Evolutionary conservation across 1,140 invertebrate genomes (phyloP), one percentile per base, ranked within the genome.

Genomic region (Zaprionus kolodkinae): DNA sequence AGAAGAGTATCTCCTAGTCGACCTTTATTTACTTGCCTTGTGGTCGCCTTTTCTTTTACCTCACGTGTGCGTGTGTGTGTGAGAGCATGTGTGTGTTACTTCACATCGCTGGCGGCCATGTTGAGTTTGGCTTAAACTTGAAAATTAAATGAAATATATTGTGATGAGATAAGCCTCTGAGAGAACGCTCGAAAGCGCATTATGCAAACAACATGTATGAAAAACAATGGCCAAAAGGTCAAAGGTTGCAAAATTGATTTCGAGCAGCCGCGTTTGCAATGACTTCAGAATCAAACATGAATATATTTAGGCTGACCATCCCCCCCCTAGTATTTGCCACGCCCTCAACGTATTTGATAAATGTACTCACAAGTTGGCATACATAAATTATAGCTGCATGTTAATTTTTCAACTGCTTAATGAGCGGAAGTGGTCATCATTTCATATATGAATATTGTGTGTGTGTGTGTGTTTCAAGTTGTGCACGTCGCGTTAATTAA

Each of bases 331-430:
- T 21, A 27, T 38, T 33, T 7, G 36, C 7, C n/a, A 15, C 7
- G 40, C 40, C 61, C n/a, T 27, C 30, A 33, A 17, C 33, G 15
- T 27, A 30, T 30, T 27, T 43, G 50, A 64, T 9, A 56, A 15
- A 38, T 63, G 45, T 17, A 57, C 52, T 43, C 55, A 33, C 55
- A 33, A 30, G 13, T 33, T 54, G 27, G 64, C 57, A 65, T 67
- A 68, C 81, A 88, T 87, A 84, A 87, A 76, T 87, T 87, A 87
- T 87, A 61, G 73, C 54, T 59, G 67, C 75, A 62, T 91, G 89
- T 91, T 81, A 81, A 91, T 91, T 91, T 91, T 91, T 91, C 89
- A 91, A 90, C 71, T 79, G 89, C 77, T 86, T 91, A 91, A 91
- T 89, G 89, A 91, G 89, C 89, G 89, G 89, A 91, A 91, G 89